These are phyloP conservation scores for Gobiocypris rarus DNA, from an alignment of 2,113 vertebrate species.

Conservation along the genomic window DNA sequence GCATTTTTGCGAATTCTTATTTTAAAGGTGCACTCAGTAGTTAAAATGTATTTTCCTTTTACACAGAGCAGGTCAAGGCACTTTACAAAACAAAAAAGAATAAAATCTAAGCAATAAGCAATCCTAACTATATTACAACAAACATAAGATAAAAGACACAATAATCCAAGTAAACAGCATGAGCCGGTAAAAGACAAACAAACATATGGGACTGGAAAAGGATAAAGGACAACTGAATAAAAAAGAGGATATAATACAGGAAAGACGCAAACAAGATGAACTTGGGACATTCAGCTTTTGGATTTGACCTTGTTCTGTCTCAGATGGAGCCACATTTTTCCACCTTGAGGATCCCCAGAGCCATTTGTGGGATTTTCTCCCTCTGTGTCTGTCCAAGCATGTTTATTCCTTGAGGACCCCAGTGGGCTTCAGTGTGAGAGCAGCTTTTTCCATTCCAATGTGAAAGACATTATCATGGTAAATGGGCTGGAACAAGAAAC, in stretches of 20 bases:
- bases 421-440: conserved; percentile 27
- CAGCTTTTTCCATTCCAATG: conserved; percentile 43
- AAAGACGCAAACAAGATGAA: not conserved
- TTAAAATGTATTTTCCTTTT: no score
- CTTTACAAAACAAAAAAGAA: not conserved
- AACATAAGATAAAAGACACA: not conserved
- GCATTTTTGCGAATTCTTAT: not conserved
- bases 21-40: not conserved
- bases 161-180: not conserved
- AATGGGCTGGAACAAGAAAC: conserved; percentile 52
- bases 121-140: not conserved
- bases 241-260: not conserved
- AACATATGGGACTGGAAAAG: not conserved
- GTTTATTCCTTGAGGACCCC: conserved; percentile 37
- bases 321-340: conserved; percentile 14
- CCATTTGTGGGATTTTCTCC: conserved; percentile 31
- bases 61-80: not conserved
- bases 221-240: not conserved
- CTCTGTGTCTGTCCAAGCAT: conserved; percentile 43
- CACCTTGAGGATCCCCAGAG: conserved; percentile 26
- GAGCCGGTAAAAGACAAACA: not conserved
- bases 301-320: conserved; percentile 38
- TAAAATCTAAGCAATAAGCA: not conserved
- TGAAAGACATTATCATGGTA: conserved; percentile 48
- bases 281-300: not conserved